A percentile compares a stretch with the other conserved stretches of the same genome.
Conservation (phyloP, 2,113 vertebrate species). For the Haliaeetus leucogaster region DNA sequence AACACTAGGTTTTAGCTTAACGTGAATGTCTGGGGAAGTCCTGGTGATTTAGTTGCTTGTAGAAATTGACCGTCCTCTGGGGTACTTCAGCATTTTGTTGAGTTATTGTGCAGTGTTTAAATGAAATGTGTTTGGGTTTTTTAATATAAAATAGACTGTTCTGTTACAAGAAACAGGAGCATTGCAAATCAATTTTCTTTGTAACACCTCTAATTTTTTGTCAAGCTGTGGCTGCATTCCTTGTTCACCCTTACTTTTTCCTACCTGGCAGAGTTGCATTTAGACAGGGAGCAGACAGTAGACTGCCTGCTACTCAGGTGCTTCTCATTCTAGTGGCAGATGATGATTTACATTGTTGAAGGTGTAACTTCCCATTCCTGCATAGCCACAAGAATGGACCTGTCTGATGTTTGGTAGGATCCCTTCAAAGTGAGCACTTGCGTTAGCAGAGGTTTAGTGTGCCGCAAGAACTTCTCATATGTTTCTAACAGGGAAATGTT, state of each 20-base stretch:
- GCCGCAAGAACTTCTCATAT: neutral
- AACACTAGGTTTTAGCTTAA: neutral
- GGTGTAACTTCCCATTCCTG: neutral
- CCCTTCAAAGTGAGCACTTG: neutral
- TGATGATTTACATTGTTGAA: rapidly evolving
- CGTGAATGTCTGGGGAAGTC: neutral
- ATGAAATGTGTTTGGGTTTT: neutral
- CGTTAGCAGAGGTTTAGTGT: neutral
- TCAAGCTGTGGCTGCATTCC: neutral
- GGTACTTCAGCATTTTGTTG: neutral
- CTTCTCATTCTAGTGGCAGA: neutral
- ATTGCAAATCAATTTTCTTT: neutral
- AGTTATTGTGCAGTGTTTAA: neutral
- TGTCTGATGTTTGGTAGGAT: neutral
- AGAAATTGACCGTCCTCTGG: neutral
- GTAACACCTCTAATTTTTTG: neutral
- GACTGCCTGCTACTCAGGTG: neutral
- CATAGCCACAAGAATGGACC: neutral
- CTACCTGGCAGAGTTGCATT: neutral
- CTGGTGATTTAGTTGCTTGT: neutral
- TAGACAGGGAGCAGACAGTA: neutral
- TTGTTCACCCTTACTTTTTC: neutral
- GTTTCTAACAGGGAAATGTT: neutral
- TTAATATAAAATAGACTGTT: neutral
- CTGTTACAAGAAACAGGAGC: neutral